Conservation (phyloP, 2,113 vertebrate species). For the Otis tarda region DNA sequence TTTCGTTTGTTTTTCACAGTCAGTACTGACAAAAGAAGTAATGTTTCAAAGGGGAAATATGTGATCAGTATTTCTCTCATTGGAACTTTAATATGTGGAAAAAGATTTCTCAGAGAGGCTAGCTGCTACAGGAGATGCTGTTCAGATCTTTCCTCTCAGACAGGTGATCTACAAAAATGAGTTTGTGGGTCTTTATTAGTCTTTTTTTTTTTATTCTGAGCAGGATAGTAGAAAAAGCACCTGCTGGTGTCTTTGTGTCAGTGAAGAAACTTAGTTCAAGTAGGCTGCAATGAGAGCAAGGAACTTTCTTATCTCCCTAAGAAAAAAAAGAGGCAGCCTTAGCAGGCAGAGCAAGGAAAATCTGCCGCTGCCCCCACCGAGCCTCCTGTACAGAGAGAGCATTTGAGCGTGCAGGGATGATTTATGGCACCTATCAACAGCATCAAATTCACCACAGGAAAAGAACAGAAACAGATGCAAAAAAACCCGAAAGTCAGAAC, state of each 20-base stretch:
- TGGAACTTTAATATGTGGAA: background rate
- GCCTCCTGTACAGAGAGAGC: background rate
- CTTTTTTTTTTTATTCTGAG: background rate
- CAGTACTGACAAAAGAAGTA: background rate
- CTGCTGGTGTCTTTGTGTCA: background rate
- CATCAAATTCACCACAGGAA: background rate
- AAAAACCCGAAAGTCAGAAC: background rate
- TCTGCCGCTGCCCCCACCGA: background rate
- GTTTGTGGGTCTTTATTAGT: background rate
- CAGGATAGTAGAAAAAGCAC: background rate
- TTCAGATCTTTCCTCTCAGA: background rate
- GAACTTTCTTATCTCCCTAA: background rate
- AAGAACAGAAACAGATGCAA: background rate
- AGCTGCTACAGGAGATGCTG: background rate
- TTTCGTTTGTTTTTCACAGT: background rate
- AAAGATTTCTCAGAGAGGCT: background rate
- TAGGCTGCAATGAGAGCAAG: background rate
- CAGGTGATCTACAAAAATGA: background rate
- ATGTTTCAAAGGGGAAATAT: background rate
- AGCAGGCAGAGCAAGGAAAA: background rate
- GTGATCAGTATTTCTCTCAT: background rate
- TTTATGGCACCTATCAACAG: background rate
- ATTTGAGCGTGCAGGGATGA: background rate
- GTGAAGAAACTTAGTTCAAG: background rate
- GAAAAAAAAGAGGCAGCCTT: background rate